Evolutionary conservation across 1,140 invertebrate genomes (phyloP).

Genomic region (Drosophila funebris): DNA sequence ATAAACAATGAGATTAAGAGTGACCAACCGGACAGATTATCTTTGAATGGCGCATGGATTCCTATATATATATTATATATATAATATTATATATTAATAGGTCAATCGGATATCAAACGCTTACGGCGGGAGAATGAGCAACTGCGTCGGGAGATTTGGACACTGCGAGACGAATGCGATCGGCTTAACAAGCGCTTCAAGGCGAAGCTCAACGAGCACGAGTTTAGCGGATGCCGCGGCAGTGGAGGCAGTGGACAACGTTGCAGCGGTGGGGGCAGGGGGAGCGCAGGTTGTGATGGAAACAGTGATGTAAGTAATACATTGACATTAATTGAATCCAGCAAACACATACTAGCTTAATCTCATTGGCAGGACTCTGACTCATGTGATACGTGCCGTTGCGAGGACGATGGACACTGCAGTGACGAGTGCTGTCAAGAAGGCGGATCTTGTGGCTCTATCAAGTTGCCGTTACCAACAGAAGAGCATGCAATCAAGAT

Average conservation of each 20-base stretch:
- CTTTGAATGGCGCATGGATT: constrained; percentile 12
- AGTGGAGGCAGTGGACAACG: constrained; percentile 66
- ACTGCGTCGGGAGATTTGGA: constrained; percentile 93
- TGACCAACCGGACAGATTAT: constrained; percentile 51
- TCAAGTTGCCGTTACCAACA: constrained; percentile 55
- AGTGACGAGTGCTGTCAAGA: constrained; percentile 79
- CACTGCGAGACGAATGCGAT: constrained; percentile 93
- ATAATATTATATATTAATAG: constrained; percentile 83
- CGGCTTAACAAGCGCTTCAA: constrained; percentile 88
- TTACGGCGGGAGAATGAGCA: constrained; percentile 93
- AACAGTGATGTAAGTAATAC: constrained; percentile 75
- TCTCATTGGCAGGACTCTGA: constrained; percentile 65
- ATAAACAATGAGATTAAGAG: constrained; percentile 67
- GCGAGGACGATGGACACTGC: constrained; percentile 79
- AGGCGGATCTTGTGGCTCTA: constrained; percentile 61
- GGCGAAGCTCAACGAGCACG: constrained; percentile 72
- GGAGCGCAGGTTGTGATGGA: constrained; percentile 74
- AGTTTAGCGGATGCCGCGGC: constrained; percentile 65
- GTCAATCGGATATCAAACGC: constrained; percentile 95
- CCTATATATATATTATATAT: no score
- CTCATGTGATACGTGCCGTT: constrained; percentile 84
- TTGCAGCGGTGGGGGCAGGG: constrained; percentile 56
- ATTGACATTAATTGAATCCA: not conserved
- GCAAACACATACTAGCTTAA: not conserved
- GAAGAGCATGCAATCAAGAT: constrained; percentile 63